phyloP scores from a whole-genome alignment of 1,140 invertebrate species.

The Stenopsyche tienmushanensis region DNA sequence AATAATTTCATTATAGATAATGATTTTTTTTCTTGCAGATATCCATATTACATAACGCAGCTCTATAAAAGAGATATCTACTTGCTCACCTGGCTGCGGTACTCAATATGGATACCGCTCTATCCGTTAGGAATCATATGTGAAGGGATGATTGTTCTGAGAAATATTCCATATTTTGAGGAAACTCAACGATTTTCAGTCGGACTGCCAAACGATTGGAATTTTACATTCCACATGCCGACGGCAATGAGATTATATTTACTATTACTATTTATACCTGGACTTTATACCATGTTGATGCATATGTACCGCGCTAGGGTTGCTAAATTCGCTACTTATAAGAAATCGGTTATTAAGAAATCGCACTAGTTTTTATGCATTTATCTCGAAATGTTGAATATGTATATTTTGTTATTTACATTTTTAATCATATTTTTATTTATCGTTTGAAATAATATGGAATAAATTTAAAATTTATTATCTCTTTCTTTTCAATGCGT shows the following conservation, averaged over 20 bases:
- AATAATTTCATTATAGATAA: constrained; percentile 24
- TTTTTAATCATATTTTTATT: constrained; percentile 10
- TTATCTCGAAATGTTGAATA: background rate
- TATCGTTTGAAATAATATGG: too few relatives aligned
- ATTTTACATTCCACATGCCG: constrained; percentile 86
- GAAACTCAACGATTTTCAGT: constrained; percentile 78
- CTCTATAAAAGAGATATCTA: constrained; percentile 72
- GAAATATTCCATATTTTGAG: constrained; percentile 87
- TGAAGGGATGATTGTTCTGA: constrained; percentile 78
- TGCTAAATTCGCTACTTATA: constrained; percentile 58
- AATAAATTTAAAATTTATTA: too few relatives aligned
- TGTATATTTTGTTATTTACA: background rate
- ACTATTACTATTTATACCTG: constrained; percentile 71
- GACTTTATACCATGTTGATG: constrained; percentile 72
- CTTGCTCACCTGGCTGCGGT: constrained; percentile 88
- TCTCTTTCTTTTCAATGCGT: too few relatives aligned
- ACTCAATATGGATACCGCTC: constrained; percentile 89
- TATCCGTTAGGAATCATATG: constrained; percentile 88
- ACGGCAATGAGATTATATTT: constrained; percentile 77
- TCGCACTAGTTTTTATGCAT: constrained; percentile 1
- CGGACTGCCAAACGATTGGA: constrained; percentile 79
- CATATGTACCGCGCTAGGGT: constrained; percentile 72
- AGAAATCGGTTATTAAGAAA: constrained; percentile 28
- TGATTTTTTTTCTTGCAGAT: constrained; percentile 59
- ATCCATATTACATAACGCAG: constrained; percentile 88